Percentiles rank a stretch among this genome's conserved stretches.
These are phyloP conservation scores for Blastobasis adustella DNA, from an alignment of 2,888 invertebrate genomes.

Conservation along the genomic window DNA sequence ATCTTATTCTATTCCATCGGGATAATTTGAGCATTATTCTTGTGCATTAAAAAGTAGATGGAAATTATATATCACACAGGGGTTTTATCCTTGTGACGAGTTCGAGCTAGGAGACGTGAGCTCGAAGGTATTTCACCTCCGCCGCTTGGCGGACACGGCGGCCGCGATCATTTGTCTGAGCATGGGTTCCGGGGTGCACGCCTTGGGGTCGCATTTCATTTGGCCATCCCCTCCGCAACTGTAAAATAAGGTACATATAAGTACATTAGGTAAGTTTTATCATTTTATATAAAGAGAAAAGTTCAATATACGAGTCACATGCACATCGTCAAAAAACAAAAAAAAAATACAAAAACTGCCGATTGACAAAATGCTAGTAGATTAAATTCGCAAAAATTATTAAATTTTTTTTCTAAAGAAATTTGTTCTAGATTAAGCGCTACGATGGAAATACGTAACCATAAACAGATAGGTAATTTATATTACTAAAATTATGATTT, in stretches of 20 bases:
- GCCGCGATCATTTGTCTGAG: slow-evolving; percentile 92
- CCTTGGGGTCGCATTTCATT: slow-evolving; percentile 95
- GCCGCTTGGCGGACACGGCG: slow-evolving; percentile 82
- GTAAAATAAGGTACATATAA: slow-evolving; percentile 30
- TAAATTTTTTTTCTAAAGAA: too few relatives aligned
- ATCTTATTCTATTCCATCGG: slow-evolving; percentile 68
- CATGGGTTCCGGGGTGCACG: slow-evolving; percentile 93
- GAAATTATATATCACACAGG: slow-evolving; percentile 54
- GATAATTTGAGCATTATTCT: slow-evolving; percentile 72
- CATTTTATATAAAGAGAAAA: background rate
- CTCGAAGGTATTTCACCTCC: slow-evolving; percentile 76
- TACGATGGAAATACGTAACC: too few relatives aligned
- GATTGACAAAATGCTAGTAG: too few relatives aligned
- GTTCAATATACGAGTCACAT: background rate
- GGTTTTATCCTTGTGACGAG: slow-evolving; percentile 48
- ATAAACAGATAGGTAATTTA: background rate
- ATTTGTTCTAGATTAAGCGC: too few relatives aligned
- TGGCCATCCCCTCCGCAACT: slow-evolving; percentile 95
- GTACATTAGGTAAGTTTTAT: background rate
- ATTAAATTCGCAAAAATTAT: too few relatives aligned
- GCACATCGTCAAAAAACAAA: background rate
- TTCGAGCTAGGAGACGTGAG: slow-evolving; percentile 31
- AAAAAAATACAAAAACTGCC: too few relatives aligned
- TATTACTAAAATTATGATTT: background rate
- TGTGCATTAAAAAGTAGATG: slow-evolving; percentile 66